Percentiles rank a stretch among this genome's conserved stretches.
Evolutionary conservation across 2,888 invertebrate genomes (phyloP).

Genomic region (Lapara coniferarum): DNA sequence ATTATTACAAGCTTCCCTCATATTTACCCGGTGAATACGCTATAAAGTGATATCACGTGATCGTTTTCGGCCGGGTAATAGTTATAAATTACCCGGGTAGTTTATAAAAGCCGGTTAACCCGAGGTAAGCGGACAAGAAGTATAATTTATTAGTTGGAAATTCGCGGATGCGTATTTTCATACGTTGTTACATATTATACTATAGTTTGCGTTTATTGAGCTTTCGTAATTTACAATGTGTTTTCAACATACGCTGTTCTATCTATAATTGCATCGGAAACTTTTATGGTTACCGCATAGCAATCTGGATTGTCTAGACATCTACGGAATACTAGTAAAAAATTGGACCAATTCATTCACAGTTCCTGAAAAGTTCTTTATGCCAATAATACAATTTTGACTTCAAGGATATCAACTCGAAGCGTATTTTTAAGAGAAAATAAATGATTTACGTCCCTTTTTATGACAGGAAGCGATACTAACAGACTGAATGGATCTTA

Average conservation of each 20-base stretch:
- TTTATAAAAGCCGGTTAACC: conserved; percentile 84
- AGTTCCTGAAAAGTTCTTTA: background rate
- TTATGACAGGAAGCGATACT: background rate
- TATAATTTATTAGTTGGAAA: conserved; percentile 82
- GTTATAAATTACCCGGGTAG: conserved; percentile 83
- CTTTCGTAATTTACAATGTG: conserved; percentile 32
- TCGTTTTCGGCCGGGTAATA: conserved; percentile 81
- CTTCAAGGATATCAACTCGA: no score
- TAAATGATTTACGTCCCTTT: no score
- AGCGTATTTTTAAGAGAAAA: no score
- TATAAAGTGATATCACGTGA: conserved; percentile 83
- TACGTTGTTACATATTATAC: conserved; percentile 59
- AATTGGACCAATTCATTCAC: background rate
- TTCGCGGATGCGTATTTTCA: conserved; percentile 77
- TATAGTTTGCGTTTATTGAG: conserved; percentile 36
- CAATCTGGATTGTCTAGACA: background rate
- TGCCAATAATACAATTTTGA: background rate
- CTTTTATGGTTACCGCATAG: conserved; percentile 26
- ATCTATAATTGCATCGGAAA: conserved; percentile 22
- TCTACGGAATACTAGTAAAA: background rate
- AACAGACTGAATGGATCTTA: background rate
- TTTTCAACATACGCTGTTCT: conserved; percentile 32
- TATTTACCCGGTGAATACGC: conserved; percentile 80
- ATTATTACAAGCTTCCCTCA: conserved; percentile 70
- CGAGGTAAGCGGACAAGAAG: conserved; percentile 82